Evolutionary conservation across 2,888 invertebrate genomes (phyloP), one percentile per base, ranked within the genome.

Genomic region (Drosophila suboccidentalis): DNA sequence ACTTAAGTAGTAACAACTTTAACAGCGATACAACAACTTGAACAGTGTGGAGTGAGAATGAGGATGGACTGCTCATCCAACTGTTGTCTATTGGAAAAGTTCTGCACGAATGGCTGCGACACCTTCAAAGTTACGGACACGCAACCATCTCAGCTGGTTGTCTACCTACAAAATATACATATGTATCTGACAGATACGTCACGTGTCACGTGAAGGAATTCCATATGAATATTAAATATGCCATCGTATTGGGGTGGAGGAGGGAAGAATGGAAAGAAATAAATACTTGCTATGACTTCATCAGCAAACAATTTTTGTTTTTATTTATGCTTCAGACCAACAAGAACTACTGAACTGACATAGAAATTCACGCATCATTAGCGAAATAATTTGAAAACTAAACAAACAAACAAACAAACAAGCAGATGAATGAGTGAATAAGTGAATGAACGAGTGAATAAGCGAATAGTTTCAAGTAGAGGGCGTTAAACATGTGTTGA

Each of bases 101-200:
- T 75, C 84, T 83, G 87, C 84, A 83, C 87, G 89, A 83, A 75
- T 71, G 87, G 63, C 38, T 83, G 78, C 74, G 71, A 84, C 81
- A 83, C 87, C 71, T 67, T 80, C 71, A 78, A 84, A 80, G 78
- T 74, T 72, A 50, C 58, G 59, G 78, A 75, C 84, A 84, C 84
- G 87, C 84, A 83, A 87, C 36, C 46, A 46, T 22, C 63, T 39
- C 60, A 79, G 76, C 73, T 47, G 54, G 39, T 54, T 47, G 59
- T 51, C 38, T 55, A 39, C 10, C 19, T 41, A 19, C 19, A 43
- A 43, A 55, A 55, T 13, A 38, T 38, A 32, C 10, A 32, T 2
- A 32, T 44, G 72, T 72, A 72, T 80, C 63, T 54, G 71, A 66
- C 75, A 72, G 70, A 75, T 81, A 87, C 79, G 75, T 71, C 71